These are phyloP conservation scores for Brachionus sp. DNA, from an alignment of 1,140 invertebrate genomes.

Conservation along the genomic window DNA sequence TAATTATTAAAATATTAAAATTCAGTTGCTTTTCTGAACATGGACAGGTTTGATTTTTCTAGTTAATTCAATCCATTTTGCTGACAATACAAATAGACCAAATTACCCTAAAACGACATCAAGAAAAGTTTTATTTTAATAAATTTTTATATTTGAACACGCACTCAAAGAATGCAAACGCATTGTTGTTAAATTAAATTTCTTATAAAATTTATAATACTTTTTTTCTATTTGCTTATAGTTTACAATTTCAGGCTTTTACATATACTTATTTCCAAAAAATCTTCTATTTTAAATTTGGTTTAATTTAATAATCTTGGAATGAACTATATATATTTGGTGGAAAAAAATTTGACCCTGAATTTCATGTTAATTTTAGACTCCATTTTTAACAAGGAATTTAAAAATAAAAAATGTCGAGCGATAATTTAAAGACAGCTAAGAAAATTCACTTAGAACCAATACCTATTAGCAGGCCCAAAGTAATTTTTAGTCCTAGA, in stretches of 20 bases:
- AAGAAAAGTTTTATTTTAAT: background rate
- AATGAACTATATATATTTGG: too few relatives aligned
- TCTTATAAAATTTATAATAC: constrained; percentile 1
- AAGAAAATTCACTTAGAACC: constrained; percentile 39
- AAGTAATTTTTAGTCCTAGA: background rate
- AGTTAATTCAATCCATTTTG: background rate
- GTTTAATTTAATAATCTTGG: background rate
- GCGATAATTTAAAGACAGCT: background rate
- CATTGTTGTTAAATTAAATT: background rate
- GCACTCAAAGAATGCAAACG: background rate
- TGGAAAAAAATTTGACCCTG: background rate
- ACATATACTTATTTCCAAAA: background rate
- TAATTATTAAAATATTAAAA: background rate
- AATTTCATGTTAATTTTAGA: background rate
- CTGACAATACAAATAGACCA: background rate
- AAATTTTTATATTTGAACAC: background rate
- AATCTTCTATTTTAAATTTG: background rate
- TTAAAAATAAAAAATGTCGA: background rate
- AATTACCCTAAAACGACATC: background rate
- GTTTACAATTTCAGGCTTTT: background rate
- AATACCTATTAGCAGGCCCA: background rate
- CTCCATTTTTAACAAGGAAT: background rate
- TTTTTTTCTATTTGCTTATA: background rate
- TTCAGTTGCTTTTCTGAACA: background rate
- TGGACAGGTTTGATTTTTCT: background rate